phyloP scores from a whole-genome alignment of 2,113 vertebrate genomes.

The Heterotis niloticus region DNA sequence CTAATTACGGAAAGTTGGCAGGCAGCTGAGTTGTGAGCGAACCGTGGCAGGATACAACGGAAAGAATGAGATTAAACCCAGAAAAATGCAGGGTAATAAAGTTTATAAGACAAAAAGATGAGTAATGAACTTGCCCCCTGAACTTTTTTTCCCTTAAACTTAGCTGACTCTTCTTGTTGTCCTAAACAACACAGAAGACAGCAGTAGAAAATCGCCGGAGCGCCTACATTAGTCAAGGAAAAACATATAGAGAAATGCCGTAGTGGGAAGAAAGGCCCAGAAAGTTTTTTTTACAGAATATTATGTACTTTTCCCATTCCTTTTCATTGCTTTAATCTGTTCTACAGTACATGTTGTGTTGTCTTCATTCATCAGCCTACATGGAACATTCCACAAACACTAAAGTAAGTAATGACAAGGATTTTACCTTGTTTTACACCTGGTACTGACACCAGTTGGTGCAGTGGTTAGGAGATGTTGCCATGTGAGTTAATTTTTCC shows the following conservation, averaged over 20 bases:
- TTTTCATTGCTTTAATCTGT: no score
- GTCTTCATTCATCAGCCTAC: no score
- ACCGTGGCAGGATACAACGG: conserved; percentile 40
- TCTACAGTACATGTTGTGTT: no score
- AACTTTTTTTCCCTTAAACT: conserved; percentile 7
- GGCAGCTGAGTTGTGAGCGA: conserved; percentile 32
- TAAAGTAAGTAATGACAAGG: no score
- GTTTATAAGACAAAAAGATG: conserved; percentile 36
- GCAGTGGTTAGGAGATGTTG: no score
- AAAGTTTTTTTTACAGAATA: no score
- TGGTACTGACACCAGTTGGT: no score
- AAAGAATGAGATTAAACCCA: conserved; percentile 50
- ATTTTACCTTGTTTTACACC: no score
- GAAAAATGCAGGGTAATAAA: conserved; percentile 43
- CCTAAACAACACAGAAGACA: neutral
- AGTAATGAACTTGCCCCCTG: conserved; percentile 26
- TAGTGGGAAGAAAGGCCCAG: no score
- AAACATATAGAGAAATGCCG: neutral
- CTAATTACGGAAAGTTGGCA: conserved; percentile 52
- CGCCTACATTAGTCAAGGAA: neutral
- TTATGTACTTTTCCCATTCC: no score
- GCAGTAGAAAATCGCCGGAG: neutral
- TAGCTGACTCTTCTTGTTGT: neutral
- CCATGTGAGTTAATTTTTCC: no score
- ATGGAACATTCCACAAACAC: no score